These are phyloP conservation scores for Eremobia ochroleuca DNA, from an alignment of 2,888 invertebrate genomes.

Conservation along the genomic window DNA sequence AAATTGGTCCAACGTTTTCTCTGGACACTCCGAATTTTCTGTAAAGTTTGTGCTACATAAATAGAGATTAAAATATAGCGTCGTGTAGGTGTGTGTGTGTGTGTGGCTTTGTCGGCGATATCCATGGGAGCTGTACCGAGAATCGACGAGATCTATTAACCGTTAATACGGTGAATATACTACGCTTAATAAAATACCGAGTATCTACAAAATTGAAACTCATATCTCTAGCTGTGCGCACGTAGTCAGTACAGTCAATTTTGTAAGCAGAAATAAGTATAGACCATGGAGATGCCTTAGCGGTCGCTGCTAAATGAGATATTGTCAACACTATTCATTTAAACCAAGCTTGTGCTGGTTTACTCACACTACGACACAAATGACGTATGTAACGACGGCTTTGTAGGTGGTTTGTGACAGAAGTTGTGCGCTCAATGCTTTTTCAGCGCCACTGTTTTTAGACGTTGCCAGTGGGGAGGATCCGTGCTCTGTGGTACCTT, in stretches of 20 bases:
- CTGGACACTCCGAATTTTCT: slow-evolving; percentile 45
- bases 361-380: neutral
- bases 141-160: neutral
- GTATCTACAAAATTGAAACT: neutral
- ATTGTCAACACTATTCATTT: neutral
- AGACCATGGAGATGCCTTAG: neutral
- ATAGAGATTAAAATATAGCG: slow-evolving; percentile 44
- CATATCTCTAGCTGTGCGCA: neutral
- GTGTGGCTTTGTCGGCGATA: slow-evolving; percentile 16
- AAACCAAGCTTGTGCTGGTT: neutral
- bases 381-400: too few species aligned
- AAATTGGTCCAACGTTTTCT: slow-evolving; percentile 75
- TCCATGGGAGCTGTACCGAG: neutral
- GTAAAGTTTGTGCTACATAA: slow-evolving; percentile 54
- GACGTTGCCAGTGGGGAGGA: neutral
- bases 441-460: too few species aligned
- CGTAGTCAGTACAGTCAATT: neutral
- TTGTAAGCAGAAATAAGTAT: neutral
- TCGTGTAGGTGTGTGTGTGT: slow-evolving; percentile 2
- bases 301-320: too few species aligned
- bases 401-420: neutral
- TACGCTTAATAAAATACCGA: neutral
- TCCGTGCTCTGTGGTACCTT: neutral
- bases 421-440: neutral
- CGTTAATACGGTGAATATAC: neutral